Conservation (phyloP, 2,113 vertebrate species). For the Ophiodon elongatus region DNA sequence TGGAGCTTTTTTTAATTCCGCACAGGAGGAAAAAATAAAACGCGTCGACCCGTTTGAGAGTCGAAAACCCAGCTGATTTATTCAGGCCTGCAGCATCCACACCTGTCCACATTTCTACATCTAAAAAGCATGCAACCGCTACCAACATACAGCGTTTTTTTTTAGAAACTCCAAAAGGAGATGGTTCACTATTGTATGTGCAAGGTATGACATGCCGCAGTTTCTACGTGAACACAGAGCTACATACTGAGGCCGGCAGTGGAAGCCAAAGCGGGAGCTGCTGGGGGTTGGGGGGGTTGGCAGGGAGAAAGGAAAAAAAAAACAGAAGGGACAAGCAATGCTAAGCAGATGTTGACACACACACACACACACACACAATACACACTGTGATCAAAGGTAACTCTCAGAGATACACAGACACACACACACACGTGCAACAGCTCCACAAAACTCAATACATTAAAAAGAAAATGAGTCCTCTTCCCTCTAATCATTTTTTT, state of each 20-base stretch:
- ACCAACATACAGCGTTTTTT: neutral
- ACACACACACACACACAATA: slow-evolving; percentile 25
- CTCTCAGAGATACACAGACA: slow-evolving; percentile 32
- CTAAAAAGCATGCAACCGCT: slow-evolving; percentile 54
- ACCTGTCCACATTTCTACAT: slow-evolving; percentile 26
- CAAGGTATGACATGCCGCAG: slow-evolving; percentile 29
- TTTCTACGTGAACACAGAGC: slow-evolving; percentile 65
- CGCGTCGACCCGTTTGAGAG: slow-evolving; percentile 9
- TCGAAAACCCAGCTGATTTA: neutral
- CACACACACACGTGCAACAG: neutral
- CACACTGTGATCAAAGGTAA: slow-evolving; percentile 42
- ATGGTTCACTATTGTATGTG: neutral
- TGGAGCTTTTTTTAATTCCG: slow-evolving; percentile 38
- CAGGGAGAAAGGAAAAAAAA: slow-evolving; percentile 4
- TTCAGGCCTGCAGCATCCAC: slow-evolving; percentile 24
- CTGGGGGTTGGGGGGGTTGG: neutral
- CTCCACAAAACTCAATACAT: slow-evolving; percentile 12
- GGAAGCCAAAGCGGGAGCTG: slow-evolving; percentile 78
- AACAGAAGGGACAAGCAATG: slow-evolving; percentile 53
- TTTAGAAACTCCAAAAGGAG: neutral
- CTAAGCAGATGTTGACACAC: slow-evolving; percentile 52
- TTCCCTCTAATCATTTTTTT: slow-evolving; percentile 37
- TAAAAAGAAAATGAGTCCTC: slow-evolving; percentile 23
- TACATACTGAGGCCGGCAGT: slow-evolving; percentile 79
- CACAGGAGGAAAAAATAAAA: slow-evolving; percentile 28